These are phyloP conservation scores for Hermaeophaga mercurialis DNA, from an alignment of 2,888 invertebrate genomes.

Conservation along the genomic window DNA sequence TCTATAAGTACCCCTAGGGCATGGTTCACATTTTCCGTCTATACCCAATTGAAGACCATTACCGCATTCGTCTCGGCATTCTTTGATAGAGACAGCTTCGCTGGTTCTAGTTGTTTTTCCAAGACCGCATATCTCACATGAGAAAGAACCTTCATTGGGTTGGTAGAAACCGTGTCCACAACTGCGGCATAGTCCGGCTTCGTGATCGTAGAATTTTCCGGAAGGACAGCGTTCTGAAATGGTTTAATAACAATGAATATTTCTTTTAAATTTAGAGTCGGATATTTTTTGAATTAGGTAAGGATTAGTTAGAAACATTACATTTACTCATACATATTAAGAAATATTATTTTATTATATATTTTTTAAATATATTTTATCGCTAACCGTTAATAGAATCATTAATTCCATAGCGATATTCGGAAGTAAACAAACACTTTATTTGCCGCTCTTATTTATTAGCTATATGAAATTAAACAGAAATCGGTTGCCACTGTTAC, in stretches of 20 bases:
- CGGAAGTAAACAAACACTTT: too few relatives aligned
- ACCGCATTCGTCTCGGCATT: conserved; percentile 89
- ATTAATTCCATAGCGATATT: too few relatives aligned
- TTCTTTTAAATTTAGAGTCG: too few relatives aligned
- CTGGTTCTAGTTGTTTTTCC: conserved; percentile 91
- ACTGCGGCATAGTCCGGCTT: conserved; percentile 84
- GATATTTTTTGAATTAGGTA: background rate
- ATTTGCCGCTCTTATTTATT: too few relatives aligned
- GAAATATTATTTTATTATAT: too few relatives aligned
- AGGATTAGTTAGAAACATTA: too few relatives aligned
- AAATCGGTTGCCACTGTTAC: too few relatives aligned
- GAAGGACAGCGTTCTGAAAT: conserved; percentile 85
- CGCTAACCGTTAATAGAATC: too few relatives aligned
- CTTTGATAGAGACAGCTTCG: conserved; percentile 85
- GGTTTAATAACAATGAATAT: background rate
- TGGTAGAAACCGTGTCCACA: conserved; percentile 96
- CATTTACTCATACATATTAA: too few relatives aligned
- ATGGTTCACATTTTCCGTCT: conserved; percentile 90
- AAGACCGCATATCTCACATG: conserved; percentile 84
- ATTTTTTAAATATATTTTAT: too few relatives aligned
- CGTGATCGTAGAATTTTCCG: conserved; percentile 91
- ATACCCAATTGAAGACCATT: conserved; percentile 83
- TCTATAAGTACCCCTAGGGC: conserved; percentile 75
- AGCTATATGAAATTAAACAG: too few relatives aligned
- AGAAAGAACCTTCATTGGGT: conserved; percentile 87